A percentile compares a stretch with the other conserved stretches of the same genome.
Evolutionary conservation across 35 echinoderm and acorn worm genomes (phyloP).

Genomic region (Heliocidaris tuberculata): DNA sequence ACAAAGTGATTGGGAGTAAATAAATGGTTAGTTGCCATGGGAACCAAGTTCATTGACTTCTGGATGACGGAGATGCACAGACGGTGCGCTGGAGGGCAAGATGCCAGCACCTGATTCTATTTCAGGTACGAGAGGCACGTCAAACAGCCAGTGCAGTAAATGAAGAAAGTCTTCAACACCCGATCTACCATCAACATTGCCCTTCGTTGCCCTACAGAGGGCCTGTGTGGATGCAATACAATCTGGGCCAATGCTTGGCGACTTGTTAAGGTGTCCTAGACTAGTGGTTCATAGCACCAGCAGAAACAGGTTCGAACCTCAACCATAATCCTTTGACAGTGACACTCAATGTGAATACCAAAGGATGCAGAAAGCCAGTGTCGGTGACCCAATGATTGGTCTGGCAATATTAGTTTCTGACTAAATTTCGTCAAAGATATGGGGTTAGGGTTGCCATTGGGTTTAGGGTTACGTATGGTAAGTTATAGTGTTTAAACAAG

Average conservation of each 20-base stretch:
- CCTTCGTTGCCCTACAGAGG: background rate
- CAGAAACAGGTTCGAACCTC: background rate
- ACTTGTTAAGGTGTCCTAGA: background rate
- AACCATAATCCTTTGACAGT: background rate
- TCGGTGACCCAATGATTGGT: background rate
- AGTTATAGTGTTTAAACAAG: background rate
- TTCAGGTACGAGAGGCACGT: background rate
- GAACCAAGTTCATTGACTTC: constrained; percentile 32
- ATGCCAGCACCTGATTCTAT: background rate
- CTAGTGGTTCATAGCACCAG: background rate
- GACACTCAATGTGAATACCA: too few species aligned
- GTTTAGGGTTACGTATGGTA: background rate
- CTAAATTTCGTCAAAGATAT: background rate
- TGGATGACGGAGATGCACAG: background rate
- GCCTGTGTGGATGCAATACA: background rate
- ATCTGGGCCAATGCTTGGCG: background rate
- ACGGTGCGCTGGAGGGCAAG: background rate
- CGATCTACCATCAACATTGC: background rate
- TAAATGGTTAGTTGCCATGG: constrained; percentile 32
- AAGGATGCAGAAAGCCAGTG: background rate
- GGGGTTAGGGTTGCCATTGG: background rate
- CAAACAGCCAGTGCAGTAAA: background rate
- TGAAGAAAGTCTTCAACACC: background rate
- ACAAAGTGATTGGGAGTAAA: constrained; percentile 17
- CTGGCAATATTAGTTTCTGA: background rate